phyloP scores from a whole-genome alignment of 2,797 vertebrate genomes.

The Tenualosa ilisha region DNA sequence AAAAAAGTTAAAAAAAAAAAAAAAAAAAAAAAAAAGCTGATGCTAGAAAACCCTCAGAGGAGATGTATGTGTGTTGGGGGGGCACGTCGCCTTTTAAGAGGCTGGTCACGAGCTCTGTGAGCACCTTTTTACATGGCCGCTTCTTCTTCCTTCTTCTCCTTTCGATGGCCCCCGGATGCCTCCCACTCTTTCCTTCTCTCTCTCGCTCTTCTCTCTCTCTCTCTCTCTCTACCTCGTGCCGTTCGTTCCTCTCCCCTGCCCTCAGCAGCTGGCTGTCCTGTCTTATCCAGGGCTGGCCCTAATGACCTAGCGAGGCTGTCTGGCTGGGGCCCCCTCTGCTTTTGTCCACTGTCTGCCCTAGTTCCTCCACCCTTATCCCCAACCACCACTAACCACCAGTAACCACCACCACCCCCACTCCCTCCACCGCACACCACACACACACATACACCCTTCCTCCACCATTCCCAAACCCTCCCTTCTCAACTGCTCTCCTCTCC shows the following conservation, averaged over 20 bases:
- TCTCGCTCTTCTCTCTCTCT: not conserved
- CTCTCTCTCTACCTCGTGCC: slow-evolving; percentile 42
- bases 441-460: not conserved
- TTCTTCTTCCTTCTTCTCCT: not conserved
- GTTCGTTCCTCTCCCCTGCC: slow-evolving; percentile 54
- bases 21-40: not conserved
- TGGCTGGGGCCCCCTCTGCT: slow-evolving; percentile 72
- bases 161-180: not conserved
- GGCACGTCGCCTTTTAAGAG: not conserved
- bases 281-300: slow-evolving; percentile 69
- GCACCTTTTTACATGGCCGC: not conserved
- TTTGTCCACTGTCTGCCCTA: slow-evolving; percentile 69
- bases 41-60: not conserved
- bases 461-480: not conserved
- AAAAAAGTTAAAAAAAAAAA: not conserved
- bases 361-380: slow-evolving; percentile 17
- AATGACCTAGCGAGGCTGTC: slow-evolving; percentile 69
- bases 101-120: not conserved
- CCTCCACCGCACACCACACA: not conserved
- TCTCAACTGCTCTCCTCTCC: not conserved
- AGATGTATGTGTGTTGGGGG: not conserved
- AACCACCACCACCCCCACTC: not conserved
- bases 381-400: slow-evolving; percentile 3
- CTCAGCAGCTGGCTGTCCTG: slow-evolving; percentile 74
- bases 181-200: not conserved